phyloP scores from a whole-genome alignment of 2,888 invertebrate genomes.

The Heteropelma amictum region DNA sequence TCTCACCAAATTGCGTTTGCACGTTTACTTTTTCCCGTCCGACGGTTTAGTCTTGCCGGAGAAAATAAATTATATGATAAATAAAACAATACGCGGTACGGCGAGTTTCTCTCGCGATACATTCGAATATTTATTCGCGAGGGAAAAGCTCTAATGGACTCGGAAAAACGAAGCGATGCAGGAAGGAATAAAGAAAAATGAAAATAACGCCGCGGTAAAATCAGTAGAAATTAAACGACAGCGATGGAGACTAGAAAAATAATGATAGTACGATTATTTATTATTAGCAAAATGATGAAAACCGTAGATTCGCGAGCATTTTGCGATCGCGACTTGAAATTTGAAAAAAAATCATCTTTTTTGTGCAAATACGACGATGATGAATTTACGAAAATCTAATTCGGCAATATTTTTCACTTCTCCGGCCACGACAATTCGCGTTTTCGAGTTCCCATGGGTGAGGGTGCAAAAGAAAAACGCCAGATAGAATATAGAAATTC shows the following conservation, averaged over 20 bases:
- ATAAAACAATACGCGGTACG: slow-evolving; percentile 26
- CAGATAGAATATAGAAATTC: slow-evolving; percentile 28
- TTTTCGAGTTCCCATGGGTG: slow-evolving; percentile 4
- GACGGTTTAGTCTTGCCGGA: slow-evolving; percentile 45
- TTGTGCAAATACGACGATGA: too few relatives aligned
- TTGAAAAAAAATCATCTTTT: too few relatives aligned
- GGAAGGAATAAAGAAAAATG: background rate
- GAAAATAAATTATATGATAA: slow-evolving; percentile 32
- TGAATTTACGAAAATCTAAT: too few relatives aligned
- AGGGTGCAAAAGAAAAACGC: background rate
- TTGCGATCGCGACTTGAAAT: too few relatives aligned
- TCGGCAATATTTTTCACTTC: background rate
- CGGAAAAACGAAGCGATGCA: slow-evolving; percentile 22
- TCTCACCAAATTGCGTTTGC: slow-evolving; percentile 74
- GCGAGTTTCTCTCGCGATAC: slow-evolving; percentile 7
- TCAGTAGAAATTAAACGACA: background rate
- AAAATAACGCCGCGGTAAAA: background rate
- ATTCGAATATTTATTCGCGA: slow-evolving; percentile 23
- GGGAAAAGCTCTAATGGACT: slow-evolving; percentile 49
- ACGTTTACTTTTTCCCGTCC: slow-evolving; percentile 73
- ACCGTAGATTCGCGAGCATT: too few relatives aligned
- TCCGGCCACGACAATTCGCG: background rate
- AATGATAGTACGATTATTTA: background rate
- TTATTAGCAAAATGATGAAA: too few relatives aligned
- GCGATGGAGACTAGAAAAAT: background rate